Evolutionary conservation across 2,888 invertebrate species (phyloP), one percentile per base, ranked within the genome.

Genomic region (Microctonus hyperodae): DNA sequence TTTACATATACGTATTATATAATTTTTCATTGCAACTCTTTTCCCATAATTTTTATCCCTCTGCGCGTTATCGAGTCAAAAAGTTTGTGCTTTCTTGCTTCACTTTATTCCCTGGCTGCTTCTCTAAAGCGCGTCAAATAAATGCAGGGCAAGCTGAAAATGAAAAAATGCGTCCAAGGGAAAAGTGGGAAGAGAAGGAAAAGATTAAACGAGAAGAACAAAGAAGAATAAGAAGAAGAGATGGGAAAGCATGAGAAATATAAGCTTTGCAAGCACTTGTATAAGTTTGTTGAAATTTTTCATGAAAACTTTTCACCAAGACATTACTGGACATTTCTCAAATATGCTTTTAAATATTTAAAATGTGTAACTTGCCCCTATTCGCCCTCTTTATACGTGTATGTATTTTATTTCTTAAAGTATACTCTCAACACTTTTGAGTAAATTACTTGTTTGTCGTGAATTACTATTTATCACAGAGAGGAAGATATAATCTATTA

Each of bases 261-360:
- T 53, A 28, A 53, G 28, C 53, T 28, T 53, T 53, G 28, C 10
- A 53, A 53, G n/a, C 28, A 53, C 53, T 53, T 53, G 25, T 28
- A n/a, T n/a, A 28, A 53, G 53, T 53, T 53, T 28, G 28, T 10
- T 25, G 25, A 11, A 53, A 28, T 53, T 53, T 53, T 53, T 53
- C 13, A n/a, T 2, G 3, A 53, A 1, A 28, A 28, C 28, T 53
- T 25, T 51, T 22, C 1, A 22, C 25, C 11, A 10, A 23, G 22
- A 51, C 22, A 37, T 37, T 37, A n/a, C n/a, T 37, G n/a, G 37
- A n/a, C 37, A 37, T 37, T 37, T n/a, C n/a, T 13, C 37, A 37
- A 37, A 37, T 37, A 37, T 37, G n/a, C 37, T 37, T 37, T 37
- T 13, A n/a, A 37, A 37, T 37, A 37, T 37, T 37, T 13, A 37